phyloP scores from a whole-genome alignment of 2,113 vertebrate genomes.

The Heterotilapia buettikoferi region DNA sequence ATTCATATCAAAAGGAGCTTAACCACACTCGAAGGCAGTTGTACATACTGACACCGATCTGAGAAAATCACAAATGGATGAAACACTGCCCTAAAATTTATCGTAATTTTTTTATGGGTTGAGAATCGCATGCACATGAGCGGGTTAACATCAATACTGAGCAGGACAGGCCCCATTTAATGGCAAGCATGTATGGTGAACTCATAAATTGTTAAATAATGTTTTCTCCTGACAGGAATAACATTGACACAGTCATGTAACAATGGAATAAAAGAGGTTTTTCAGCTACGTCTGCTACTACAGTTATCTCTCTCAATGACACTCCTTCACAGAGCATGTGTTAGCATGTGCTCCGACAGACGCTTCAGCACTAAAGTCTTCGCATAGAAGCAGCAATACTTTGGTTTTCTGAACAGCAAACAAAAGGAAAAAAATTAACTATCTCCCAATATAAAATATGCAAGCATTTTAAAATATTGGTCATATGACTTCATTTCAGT shows the following conservation, averaged over 20 bases:
- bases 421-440: neutral
- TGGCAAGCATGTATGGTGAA: neutral
- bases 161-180: neutral
- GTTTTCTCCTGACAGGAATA: conserved; percentile 6
- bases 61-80: neutral
- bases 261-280: neutral
- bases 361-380: neutral
- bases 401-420: conserved; percentile 39
- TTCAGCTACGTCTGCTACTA: conserved; percentile 6
- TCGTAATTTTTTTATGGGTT: neutral
- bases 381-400: conserved; percentile 19
- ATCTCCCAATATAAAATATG: conserved; percentile 5
- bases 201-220: neutral
- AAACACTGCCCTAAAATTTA: neutral
- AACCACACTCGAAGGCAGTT: neutral
- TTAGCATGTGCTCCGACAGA: neutral
- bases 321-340: neutral
- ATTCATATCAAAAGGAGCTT: neutral
- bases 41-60: neutral
- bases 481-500: neutral
- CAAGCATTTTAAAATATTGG: conserved; percentile 20
- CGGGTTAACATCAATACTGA: neutral
- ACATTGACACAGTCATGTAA: neutral
- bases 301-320: conserved; percentile 11
- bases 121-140: conserved; percentile 14